Evolutionary conservation across 2,888 invertebrate species (phyloP).

Genomic region (Xestoiulus laeticollis): DNA sequence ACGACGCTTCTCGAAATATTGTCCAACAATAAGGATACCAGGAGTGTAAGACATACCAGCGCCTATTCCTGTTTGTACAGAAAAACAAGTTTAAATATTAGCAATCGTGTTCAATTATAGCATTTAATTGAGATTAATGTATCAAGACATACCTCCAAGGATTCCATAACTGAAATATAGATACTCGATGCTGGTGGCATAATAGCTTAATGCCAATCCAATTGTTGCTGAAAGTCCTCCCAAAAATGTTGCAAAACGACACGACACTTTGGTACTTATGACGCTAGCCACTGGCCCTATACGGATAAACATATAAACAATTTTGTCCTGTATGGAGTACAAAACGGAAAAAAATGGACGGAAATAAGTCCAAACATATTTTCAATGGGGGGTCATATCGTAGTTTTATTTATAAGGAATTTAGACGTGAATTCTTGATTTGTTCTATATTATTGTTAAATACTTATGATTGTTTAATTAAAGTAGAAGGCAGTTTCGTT

Average conservation of each 20-base stretch:
- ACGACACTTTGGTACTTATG: conserved; percentile 83
- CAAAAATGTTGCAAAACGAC: conserved; percentile 81
- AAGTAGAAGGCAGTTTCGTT: too few species aligned
- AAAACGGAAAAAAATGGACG: conserved; percentile 45
- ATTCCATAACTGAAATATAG: conserved; percentile 77
- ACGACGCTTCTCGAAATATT: conserved; percentile 80
- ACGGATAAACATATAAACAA: conserved; percentile 60
- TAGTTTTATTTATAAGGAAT: too few species aligned
- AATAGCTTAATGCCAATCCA: conserved; percentile 85
- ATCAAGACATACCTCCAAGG: conserved; percentile 58
- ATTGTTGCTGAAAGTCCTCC: conserved; percentile 83
- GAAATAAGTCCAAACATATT: background rate
- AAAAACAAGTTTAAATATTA: background rate
- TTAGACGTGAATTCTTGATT: too few species aligned
- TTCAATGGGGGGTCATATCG: background rate
- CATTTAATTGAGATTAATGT: background rate
- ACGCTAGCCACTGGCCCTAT: conserved; percentile 86
- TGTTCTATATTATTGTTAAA: too few species aligned
- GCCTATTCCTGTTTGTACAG: conserved; percentile 73
- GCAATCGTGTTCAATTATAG: background rate
- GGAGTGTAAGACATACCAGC: conserved; percentile 88
- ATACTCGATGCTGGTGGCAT: conserved; percentile 80
- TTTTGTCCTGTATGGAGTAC: conserved; percentile 39
- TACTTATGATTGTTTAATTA: too few species aligned
- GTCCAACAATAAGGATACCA: conserved; percentile 88